These are phyloP conservation scores for Thamnaconus septentrionalis DNA, from an alignment of 2,113 vertebrate genomes.

Conservation along the genomic window DNA sequence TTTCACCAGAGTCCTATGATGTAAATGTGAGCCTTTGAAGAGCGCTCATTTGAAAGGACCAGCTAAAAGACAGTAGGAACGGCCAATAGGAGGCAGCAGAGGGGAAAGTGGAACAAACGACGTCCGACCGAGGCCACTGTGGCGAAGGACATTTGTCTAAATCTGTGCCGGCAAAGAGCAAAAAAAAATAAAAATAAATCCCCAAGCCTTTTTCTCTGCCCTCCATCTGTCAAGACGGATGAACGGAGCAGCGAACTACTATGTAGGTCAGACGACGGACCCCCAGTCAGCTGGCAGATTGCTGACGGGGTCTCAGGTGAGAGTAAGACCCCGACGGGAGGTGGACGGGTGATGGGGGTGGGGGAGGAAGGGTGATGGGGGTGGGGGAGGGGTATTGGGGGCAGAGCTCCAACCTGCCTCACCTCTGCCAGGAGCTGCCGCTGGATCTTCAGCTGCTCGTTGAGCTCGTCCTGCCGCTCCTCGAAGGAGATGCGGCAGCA, in stretches of 20 bases:
- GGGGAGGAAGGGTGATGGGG: neutral
- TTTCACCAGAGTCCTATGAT: too few species aligned
- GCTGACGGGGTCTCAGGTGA: conserved; percentile 19
- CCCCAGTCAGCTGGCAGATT: conserved; percentile 28
- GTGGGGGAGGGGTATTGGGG: too few species aligned
- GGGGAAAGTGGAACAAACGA: too few species aligned
- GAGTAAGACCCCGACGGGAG: neutral
- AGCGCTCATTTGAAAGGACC: too few species aligned
- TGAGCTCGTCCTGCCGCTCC: conserved; percentile 88
- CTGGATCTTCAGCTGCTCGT: conserved; percentile 90
- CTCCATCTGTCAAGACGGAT: conserved; percentile 49
- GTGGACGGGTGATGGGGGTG: neutral
- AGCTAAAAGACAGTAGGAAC: too few species aligned
- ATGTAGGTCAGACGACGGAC: conserved; percentile 48
- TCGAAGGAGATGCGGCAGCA: conserved; percentile 95
- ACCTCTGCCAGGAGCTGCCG: conserved; percentile 85
- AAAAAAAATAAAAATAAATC: conserved; percentile 24
- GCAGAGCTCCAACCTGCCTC: neutral
- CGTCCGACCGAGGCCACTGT: too few species aligned
- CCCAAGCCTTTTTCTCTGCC: conserved; percentile 23
- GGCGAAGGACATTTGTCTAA: conserved; percentile 1
- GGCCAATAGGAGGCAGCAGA: too few species aligned
- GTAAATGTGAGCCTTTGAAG: too few species aligned
- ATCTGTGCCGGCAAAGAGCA: conserved; percentile 21
- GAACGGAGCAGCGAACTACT: conserved; percentile 8